These are phyloP conservation scores for Hololepta plana DNA, from an alignment of 2,888 invertebrate genomes.

Conservation along the genomic window DNA sequence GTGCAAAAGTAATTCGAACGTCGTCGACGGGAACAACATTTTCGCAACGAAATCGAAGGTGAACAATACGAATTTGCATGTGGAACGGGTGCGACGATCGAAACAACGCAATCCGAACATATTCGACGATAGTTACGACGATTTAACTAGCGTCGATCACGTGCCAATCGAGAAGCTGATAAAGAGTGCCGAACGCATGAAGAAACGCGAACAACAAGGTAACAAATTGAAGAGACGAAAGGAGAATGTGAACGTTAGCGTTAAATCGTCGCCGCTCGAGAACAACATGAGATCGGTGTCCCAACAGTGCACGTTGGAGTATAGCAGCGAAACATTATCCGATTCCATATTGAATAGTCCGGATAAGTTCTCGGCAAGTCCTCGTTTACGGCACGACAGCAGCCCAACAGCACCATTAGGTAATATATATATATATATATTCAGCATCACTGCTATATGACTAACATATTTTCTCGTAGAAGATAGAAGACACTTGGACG, in stretches of 20 bases:
- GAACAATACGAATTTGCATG: constrained; percentile 65
- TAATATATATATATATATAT: no score
- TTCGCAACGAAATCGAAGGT: constrained; percentile 57
- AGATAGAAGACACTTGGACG: no score
- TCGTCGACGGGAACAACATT: constrained; percentile 36
- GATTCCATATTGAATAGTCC: constrained; percentile 30
- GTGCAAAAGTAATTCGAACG: constrained; percentile 30
- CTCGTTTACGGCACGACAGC: no score
- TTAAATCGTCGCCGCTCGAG: constrained; percentile 12
- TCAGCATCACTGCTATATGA: no score
- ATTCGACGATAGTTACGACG: constrained; percentile 42
- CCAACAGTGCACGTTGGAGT: constrained; percentile 52
- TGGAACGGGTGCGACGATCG: constrained; percentile 40
- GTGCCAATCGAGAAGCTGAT: constrained; percentile 21
- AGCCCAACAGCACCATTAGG: no score
- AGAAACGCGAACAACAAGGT: constrained; percentile 15
- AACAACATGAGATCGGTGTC: constrained; percentile 43
- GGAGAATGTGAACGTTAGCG: constrained; percentile 15
- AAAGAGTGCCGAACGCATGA: constrained; percentile 17
- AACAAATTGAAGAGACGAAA: constrained; percentile 14
- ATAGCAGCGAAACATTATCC: constrained; percentile 38
- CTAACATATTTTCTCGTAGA: no score
- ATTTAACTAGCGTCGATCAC: constrained; percentile 25
- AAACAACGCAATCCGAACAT: constrained; percentile 47
- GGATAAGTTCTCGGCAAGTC: no score